Evolutionary conservation across 2,888 invertebrate genomes (phyloP), one percentile per base, ranked within the genome.

Genomic region (Trachelus stipa): DNA sequence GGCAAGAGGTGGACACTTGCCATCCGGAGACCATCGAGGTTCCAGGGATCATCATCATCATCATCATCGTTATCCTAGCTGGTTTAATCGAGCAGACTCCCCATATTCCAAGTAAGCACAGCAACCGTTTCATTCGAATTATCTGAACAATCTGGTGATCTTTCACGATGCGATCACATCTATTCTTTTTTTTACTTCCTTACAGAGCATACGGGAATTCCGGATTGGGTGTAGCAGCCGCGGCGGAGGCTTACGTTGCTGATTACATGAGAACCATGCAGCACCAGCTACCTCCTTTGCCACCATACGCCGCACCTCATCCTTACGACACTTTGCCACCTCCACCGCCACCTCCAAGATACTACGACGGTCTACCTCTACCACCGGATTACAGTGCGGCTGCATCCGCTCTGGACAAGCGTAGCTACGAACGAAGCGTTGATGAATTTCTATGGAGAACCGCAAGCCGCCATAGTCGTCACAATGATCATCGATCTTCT

Each of bases 201-300:
- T 75, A 33, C 79, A 91, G 91, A 76, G 88, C 92, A 68, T 93
- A 93, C 68, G 91, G 92, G 2, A 89, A 92, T 30, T 90, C 93
- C 37, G 92, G 92, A 37, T 85, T 91, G 23, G 91, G 94, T 37
- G 93, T 94, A 77, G 95, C 95, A 31, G 95, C 95, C 9, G 95
- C 95, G 15, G 96, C 96, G n/a, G 96, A 97, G 88, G 96, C 96
- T 1, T 97, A 96, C 91, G 96, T 97, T 37, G 97, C 96, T 23
- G 97, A 97, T 89, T 97, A 97, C 88, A 97, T 97, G 96, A 93
- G 97, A 56, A 96, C 96, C 37, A 96, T 97, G 96, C 96, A 96
- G 88, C 96, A 96, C 86, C 96, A 96, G 88, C 91, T 97, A 86
- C 96, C 97, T 74, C 97, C 97, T 69, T 92, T 97, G 89, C 97